Conservation (phyloP, 2,113 vertebrate species). For the Henicopernis longicauda region DNA sequence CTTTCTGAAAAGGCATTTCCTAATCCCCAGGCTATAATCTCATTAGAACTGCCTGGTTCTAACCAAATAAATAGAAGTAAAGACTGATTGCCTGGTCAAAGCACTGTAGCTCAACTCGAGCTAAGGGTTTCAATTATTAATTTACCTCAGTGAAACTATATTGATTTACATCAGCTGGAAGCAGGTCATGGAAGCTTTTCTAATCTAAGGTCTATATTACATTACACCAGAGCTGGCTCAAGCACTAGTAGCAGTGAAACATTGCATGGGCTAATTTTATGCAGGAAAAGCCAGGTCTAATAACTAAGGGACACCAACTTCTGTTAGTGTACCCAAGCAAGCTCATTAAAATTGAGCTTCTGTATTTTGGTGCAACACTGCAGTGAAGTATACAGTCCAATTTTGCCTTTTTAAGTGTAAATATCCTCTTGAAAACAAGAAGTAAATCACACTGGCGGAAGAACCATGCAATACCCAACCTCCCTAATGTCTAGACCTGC, state of each 20-base stretch:
- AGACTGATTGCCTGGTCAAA: background rate
- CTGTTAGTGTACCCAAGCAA: background rate
- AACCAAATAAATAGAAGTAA: conserved; percentile 30
- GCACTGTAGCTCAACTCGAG: background rate
- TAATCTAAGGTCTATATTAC: background rate
- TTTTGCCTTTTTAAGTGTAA: background rate
- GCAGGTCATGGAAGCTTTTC: background rate
- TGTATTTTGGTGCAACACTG: background rate
- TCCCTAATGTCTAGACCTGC: background rate
- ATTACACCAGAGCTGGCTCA: background rate
- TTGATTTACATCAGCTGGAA: background rate
- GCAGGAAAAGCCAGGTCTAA: background rate
- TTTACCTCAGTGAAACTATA: background rate
- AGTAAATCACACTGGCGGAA: background rate
- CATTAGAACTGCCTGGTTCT: background rate
- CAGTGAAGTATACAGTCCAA: background rate
- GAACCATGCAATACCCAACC: background rate
- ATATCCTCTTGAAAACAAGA: background rate
- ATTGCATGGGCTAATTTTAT: background rate
- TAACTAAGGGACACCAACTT: background rate
- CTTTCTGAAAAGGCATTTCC: conserved; percentile 20
- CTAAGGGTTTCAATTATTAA: background rate
- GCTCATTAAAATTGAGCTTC: background rate
- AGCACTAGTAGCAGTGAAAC: background rate
- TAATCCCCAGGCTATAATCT: conserved; percentile 14